A percentile compares a stretch with the other conserved stretches of the same genome.
These are phyloP conservation scores for Lepeophtheirus nordmannii DNA, from an alignment of 2,888 invertebrate genomes.

Conservation along the genomic window DNA sequence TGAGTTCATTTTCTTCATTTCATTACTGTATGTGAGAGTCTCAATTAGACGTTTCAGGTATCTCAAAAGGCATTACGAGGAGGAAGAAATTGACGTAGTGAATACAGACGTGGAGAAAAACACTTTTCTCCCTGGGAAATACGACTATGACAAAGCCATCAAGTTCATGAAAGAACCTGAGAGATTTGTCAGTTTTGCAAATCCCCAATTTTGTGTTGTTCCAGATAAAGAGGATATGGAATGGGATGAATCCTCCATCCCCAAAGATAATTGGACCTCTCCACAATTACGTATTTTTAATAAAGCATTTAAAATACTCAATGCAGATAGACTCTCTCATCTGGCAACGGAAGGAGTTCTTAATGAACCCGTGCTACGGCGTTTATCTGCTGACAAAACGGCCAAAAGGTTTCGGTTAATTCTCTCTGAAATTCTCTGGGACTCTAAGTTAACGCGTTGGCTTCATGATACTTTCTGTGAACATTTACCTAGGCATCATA, in stretches of 20 bases:
- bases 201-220: conserved; percentile 39
- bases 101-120: conserved; percentile 37
- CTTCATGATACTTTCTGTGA: conserved; percentile 55
- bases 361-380: conserved; percentile 52
- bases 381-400: conserved; percentile 54
- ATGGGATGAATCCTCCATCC: not conserved
- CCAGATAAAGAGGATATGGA: conserved; percentile 34
- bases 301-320: conserved; percentile 48
- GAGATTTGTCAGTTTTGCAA: conserved; percentile 45
- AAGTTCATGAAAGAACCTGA: conserved; percentile 56
- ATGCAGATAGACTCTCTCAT: conserved; percentile 48
- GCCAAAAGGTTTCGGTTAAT: conserved; percentile 49
- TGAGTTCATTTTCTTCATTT: conserved; percentile 27
- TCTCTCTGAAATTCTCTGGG: conserved; percentile 57
- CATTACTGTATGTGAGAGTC: too few species aligned
- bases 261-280: conserved; percentile 41
- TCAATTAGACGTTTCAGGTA: too few species aligned
- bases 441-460: conserved; percentile 56
- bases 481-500: conserved; percentile 46
- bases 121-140: not conserved
- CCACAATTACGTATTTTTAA: conserved; percentile 50
- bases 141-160: not conserved
- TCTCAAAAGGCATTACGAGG: conserved; percentile 17
- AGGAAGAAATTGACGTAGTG: conserved; percentile 33
- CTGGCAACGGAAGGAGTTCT: conserved; percentile 44